These are phyloP conservation scores for Nymphalis io DNA, from an alignment of 1,140 invertebrate genomes.

Conservation along the genomic window DNA sequence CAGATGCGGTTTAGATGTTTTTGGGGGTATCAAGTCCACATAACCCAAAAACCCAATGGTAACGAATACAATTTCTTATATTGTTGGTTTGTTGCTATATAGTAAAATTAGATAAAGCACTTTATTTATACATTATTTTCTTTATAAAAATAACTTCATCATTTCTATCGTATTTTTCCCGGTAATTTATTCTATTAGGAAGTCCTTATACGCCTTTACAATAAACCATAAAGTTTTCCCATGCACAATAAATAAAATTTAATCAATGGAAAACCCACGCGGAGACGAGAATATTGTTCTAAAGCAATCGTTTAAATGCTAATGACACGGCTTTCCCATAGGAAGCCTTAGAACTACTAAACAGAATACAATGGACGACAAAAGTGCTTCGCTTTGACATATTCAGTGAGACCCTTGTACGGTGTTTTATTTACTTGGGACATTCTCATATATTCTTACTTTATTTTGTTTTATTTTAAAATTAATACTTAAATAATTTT, in stretches of 20 bases:
- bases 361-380: conserved; percentile 12
- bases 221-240: conserved; percentile 6
- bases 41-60: no score
- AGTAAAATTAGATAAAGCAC: no score
- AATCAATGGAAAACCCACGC: conserved; percentile 27
- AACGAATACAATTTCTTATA: no score
- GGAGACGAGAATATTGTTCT: conserved; percentile 28
- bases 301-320: conserved; percentile 40
- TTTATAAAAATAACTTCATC: background rate
- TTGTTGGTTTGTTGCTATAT: no score
- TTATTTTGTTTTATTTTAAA: background rate
- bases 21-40: no score
- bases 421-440: background rate
- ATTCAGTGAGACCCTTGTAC: background rate
- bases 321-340: conserved; percentile 44
- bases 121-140: background rate
- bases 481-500: no score
- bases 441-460: background rate
- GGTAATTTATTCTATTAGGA: conserved; percentile 6
- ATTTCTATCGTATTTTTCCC: background rate
- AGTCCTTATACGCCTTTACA: background rate
- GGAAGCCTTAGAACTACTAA: conserved; percentile 34
- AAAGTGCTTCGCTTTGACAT: background rate
- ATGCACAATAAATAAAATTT: conserved; percentile 23
- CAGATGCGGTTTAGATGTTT: no score